phyloP scores from a whole-genome alignment of 30 jellyfish, hydroid and myxozoan species.

The Haliclystus octoradiatus region DNA sequence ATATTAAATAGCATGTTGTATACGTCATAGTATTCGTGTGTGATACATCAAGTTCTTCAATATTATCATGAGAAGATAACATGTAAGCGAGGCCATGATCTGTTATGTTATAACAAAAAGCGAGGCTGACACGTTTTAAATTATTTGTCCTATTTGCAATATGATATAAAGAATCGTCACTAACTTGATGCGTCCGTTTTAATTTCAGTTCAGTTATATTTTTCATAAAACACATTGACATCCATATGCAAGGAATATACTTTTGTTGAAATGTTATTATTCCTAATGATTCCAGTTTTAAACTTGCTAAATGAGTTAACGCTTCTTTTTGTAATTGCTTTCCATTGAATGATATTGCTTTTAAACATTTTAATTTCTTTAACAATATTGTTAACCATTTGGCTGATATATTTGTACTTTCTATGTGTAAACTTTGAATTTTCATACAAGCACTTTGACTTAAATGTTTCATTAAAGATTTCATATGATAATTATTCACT shows the following conservation, averaged over 20 bases:
- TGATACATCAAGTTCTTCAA: slow-evolving; percentile 30
- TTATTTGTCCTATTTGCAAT: neutral
- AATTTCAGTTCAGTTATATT: neutral
- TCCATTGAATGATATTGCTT: neutral
- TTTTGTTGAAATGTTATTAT: neutral
- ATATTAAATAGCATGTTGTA: slow-evolving; percentile 22
- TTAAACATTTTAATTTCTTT: no score
- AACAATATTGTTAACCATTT: neutral
- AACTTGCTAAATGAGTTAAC: neutral
- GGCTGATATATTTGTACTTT: neutral
- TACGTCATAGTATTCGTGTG: slow-evolving; percentile 20
- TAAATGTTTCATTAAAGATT: neutral
- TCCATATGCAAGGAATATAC: neutral
- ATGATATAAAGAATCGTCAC: neutral
- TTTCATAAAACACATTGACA: neutral
- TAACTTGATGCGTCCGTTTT: neutral
- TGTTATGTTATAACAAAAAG: neutral
- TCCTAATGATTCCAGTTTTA: neutral
- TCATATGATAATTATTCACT: no score
- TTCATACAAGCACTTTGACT: neutral
- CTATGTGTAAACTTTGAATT: neutral
- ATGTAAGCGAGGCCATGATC: neutral
- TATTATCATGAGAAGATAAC: neutral
- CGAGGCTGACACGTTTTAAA: neutral
- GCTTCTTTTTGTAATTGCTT: neutral